These are phyloP conservation scores for Lateolabrax maculatus DNA, from an alignment of 2,797 vertebrate species.

Conservation along the genomic window DNA sequence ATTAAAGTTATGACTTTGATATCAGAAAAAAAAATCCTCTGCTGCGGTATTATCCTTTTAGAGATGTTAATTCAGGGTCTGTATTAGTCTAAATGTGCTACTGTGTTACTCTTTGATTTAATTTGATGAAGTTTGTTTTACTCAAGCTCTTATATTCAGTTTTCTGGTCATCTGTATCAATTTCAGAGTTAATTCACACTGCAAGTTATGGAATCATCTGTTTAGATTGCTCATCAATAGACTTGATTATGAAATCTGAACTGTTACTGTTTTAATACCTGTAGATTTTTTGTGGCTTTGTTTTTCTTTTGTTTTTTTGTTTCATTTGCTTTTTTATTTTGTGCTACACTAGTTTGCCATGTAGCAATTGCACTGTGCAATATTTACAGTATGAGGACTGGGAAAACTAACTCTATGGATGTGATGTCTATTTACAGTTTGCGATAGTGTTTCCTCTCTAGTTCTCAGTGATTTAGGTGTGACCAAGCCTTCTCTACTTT, in stretches of 20 bases:
- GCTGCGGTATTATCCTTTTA: constrained; percentile 86
- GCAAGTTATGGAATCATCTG: constrained; percentile 96
- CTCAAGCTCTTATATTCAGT: constrained; percentile 69
- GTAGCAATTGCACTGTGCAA: constrained; percentile 99
- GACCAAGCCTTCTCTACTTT: constrained; percentile 99
- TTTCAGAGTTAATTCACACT: constrained; percentile 96
- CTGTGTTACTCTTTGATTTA: constrained; percentile 88
- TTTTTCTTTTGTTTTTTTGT: constrained; percentile 81
- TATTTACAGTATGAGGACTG: constrained; percentile 99
- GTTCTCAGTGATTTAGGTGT: constrained; percentile 99
- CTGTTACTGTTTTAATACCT: constrained; percentile 95
- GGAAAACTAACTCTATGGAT: constrained; percentile 97
- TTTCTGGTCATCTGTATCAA: constrained; percentile 83
- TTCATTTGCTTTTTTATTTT: constrained; percentile 91
- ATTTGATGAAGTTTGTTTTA: constrained; percentile 84
- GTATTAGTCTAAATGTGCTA: constrained; percentile 92
- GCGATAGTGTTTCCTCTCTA: constrained; percentile 99
- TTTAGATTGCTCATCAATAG: constrained; percentile 90
- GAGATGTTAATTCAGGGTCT: constrained; percentile 93
- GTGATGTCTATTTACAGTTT: constrained; percentile 99
- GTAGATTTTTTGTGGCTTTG: constrained; percentile 90
- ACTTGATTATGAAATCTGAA: constrained; percentile 93
- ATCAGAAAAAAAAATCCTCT: constrained; percentile 74
- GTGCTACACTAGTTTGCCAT: constrained; percentile 99
- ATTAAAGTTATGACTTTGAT: constrained; percentile 82